Base-by-base conservation (phyloP, 2,888 invertebrate genomes). In the Mesorhabditis belari region DNA sequence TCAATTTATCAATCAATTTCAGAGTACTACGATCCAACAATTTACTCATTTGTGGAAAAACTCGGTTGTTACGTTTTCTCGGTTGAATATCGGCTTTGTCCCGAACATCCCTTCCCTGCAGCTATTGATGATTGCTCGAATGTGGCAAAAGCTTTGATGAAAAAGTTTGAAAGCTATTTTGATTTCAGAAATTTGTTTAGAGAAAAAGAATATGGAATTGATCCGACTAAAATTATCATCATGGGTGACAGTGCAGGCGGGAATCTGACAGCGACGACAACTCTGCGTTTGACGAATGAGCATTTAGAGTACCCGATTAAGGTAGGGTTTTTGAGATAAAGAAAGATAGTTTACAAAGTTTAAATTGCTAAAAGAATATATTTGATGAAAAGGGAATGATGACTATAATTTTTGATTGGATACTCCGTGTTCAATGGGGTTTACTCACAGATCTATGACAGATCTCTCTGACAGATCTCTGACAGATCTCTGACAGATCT, bases 51-150 rank as follows among this genome's bases (percentile, higher is more conserved):
- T 17, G 69, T 75, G 19, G 56, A 62, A 49, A 60, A 62, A 51
- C 53, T 73, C 3, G 76, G 77, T 4, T 60, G 67, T 17, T 58
- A 67, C 25, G 65, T 73, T 19, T 58, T 77, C 21, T 72, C 76
- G 4, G 69, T 79, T 49, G 77, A 78, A 61, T 78, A 78, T 60
- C 64, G 68, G 6, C 63, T 79, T 5, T 81, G 83, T 1, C 83
- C 83, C 17, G 80, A 82, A 61, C 76, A 80, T 58, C 77, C 77
- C 0, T 84, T 81, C 63, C 83, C 83, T 2, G 80, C 79, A 0
- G 80, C 81, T 1, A 75, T 80, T 25, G 76, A 80, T 17, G 83
- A 83, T 67, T 83, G 83, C n/a, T 35, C n/a, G n/a, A 35, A n/a
- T 9, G 44, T n/a, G 44, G n/a, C 63, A 70, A 75, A 58, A 63